Percentiles rank a stretch among this genome's conserved stretches.
Conservation (phyloP, 2,888 invertebrate species). For the Disparrhopalites patrizii region DNA sequence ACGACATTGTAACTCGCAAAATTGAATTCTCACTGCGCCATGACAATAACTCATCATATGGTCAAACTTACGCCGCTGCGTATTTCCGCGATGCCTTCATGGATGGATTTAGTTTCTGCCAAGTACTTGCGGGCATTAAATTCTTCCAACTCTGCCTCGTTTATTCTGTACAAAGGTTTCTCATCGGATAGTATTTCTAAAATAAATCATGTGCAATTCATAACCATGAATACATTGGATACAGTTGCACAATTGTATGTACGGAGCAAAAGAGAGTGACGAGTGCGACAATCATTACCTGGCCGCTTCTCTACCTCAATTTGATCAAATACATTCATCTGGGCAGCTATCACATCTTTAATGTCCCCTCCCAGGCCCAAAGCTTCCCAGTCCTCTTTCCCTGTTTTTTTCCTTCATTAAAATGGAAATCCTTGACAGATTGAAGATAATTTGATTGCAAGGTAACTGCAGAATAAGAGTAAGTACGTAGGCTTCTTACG, state of each 20-base stretch:
- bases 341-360: slow-evolving; percentile 28
- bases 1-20: no score
- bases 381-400: slow-evolving; percentile 33
- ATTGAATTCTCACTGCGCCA: no score
- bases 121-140: slow-evolving; percentile 15
- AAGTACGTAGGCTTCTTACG: slow-evolving; percentile 34
- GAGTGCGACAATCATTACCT: no score
- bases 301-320: slow-evolving; percentile 5
- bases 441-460: neutral
- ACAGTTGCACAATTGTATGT: neutral
- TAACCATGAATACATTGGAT: neutral
- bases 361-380: slow-evolving; percentile 34
- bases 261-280: neutral
- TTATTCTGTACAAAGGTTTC: slow-evolving; percentile 3
- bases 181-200: slow-evolving; percentile 18
- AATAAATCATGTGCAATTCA: no score
- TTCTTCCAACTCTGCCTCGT: slow-evolving; percentile 9
- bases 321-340: slow-evolving; percentile 19
- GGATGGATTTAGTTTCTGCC: slow-evolving; percentile 5
- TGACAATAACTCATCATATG: no score
- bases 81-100: slow-evolving; percentile 12
- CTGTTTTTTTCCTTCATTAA: slow-evolving; percentile 21
- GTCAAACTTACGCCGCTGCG: neutral
- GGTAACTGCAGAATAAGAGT: neutral
- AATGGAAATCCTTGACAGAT: neutral